phyloP scores from a whole-genome alignment of 1,140 invertebrate species.

The Hormaphis cornu region DNA sequence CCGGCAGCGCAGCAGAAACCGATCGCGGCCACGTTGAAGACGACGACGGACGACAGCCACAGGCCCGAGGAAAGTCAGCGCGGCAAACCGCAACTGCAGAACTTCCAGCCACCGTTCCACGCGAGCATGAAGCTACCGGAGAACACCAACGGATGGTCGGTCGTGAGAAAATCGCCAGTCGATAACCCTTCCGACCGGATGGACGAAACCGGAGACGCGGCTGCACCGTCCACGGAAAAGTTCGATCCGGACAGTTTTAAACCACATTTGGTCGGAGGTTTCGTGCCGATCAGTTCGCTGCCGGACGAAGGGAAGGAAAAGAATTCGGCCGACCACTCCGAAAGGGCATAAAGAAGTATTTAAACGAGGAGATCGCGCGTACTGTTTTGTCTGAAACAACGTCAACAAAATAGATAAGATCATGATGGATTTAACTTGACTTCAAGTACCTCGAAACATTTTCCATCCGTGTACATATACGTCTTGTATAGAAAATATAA shows the following conservation, averaged over 20 bases:
- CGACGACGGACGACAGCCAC: background rate
- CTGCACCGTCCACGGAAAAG: conserved; percentile 33
- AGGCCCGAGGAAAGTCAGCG: background rate
- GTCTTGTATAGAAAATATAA: too few relatives aligned
- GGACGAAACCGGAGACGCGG: conserved; percentile 26
- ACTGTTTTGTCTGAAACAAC: too few relatives aligned
- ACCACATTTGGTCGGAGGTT: conserved; percentile 57
- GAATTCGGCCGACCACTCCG: background rate
- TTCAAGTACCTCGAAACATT: too few relatives aligned
- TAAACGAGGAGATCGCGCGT: too few relatives aligned
- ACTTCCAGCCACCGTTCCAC: conserved; percentile 61
- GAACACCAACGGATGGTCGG: conserved; percentile 55
- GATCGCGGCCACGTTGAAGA: conserved; percentile 16
- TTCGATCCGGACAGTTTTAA: conserved; percentile 60
- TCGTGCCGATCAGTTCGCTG: conserved; percentile 49
- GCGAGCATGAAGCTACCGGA: conserved; percentile 52
- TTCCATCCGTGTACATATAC: too few relatives aligned
- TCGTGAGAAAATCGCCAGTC: conserved; percentile 41
- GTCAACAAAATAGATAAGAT: too few relatives aligned
- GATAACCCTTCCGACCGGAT: conserved; percentile 40
- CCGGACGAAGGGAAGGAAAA: conserved; percentile 24
- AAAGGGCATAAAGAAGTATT: background rate
- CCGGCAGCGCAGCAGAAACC: conserved; percentile 29
- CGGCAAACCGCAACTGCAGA: conserved; percentile 36
- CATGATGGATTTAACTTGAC: too few relatives aligned